These are phyloP conservation scores for Dufourea novaeangliae DNA, from an alignment of 1,140 invertebrate genomes.

Conservation along the genomic window DNA sequence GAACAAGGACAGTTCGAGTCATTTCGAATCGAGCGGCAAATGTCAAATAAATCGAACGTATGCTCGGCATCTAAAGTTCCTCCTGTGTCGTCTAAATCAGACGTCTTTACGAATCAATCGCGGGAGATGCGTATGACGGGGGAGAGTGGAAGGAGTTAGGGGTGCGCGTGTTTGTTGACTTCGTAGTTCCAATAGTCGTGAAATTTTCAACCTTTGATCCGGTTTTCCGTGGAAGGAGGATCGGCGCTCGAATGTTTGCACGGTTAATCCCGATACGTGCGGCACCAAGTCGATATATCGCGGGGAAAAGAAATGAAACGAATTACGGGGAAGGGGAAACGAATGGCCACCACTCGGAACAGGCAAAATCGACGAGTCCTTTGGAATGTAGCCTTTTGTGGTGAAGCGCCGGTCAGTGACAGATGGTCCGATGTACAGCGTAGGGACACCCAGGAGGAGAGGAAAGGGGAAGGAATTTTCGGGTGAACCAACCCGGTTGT, in stretches of 20 bases:
- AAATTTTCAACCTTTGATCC: background rate
- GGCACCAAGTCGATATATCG: background rate
- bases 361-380: conserved; percentile 52
- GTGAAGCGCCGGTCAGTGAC: conserved; percentile 55
- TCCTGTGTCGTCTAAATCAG: background rate
- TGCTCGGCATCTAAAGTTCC: background rate
- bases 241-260: background rate
- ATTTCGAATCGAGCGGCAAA: background rate
- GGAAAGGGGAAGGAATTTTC: conserved; percentile 12
- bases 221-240: background rate
- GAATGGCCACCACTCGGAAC: conserved; percentile 24
- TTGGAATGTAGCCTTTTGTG: conserved; percentile 31
- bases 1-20: background rate
- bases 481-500: conserved; percentile 6
- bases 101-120: background rate
- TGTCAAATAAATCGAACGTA: background rate
- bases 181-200: background rate
- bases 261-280: conserved; percentile 15
- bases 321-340: conserved; percentile 19
- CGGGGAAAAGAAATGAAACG: conserved; percentile 26
- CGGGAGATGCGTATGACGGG: too few species aligned
- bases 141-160: background rate
- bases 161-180: background rate
- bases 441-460: too few species aligned
- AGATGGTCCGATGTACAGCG: conserved; percentile 53